These are phyloP conservation scores for Belonocnema kinseyi DNA, from an alignment of 1,140 invertebrate species.

Conservation along the genomic window DNA sequence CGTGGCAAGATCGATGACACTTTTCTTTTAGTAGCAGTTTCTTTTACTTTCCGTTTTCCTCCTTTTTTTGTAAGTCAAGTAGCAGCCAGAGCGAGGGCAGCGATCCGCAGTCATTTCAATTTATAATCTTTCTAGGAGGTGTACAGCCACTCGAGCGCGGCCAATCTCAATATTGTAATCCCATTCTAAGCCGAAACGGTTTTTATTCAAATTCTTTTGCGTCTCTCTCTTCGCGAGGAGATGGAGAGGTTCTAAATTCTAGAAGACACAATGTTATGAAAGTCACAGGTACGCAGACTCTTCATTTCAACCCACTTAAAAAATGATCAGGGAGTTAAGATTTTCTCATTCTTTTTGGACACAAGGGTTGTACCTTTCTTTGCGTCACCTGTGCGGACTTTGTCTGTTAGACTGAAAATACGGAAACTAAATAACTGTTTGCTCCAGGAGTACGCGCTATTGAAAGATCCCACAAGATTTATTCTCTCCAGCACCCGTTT, in stretches of 20 bases:
- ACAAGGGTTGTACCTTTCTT: no score
- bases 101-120: slow-evolving; percentile 58
- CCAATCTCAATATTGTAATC: slow-evolving; percentile 61
- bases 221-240: not conserved
- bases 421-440: slow-evolving; percentile 51
- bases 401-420: slow-evolving; percentile 50
- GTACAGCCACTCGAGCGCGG: slow-evolving; percentile 42
- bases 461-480: slow-evolving; percentile 70
- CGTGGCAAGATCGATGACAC: slow-evolving; percentile 13
- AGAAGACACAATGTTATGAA: not conserved
- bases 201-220: slow-evolving; percentile 54
- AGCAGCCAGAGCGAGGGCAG: slow-evolving; percentile 45
- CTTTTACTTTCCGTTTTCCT: slow-evolving; percentile 30
- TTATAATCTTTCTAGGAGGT: slow-evolving; percentile 52
- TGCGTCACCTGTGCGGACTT: not conserved
- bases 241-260: not conserved
- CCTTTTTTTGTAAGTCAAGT: slow-evolving; percentile 44
- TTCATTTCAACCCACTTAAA: no score
- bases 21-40: not conserved
- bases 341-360: no score
- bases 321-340: no score
- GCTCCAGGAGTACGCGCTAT: slow-evolving; percentile 53
- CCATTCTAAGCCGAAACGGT: slow-evolving; percentile 50
- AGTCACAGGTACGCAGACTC: not conserved
- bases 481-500: slow-evolving; percentile 63